Evolutionary conservation across 2,888 invertebrate species (phyloP).

Genomic region (Protodeltote pygarga): DNA sequence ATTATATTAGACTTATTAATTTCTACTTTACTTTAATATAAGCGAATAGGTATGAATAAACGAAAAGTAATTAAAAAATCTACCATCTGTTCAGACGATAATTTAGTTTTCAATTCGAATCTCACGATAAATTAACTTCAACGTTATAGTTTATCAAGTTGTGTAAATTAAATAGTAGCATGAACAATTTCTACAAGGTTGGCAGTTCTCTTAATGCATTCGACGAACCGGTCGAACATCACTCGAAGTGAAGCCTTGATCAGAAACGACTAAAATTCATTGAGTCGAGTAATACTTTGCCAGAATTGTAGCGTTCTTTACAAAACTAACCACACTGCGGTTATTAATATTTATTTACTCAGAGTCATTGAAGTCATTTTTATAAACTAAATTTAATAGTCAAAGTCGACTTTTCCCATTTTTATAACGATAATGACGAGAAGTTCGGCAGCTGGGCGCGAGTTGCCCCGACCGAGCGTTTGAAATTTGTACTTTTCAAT

Average conservation of each 20-base stretch:
- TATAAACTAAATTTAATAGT: slow-evolving; percentile 58
- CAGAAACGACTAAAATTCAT: slow-evolving; percentile 59
- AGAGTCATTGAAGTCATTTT: slow-evolving; percentile 48
- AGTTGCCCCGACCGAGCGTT: slow-evolving; percentile 56
- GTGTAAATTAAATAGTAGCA: slow-evolving; percentile 13
- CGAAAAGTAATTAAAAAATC: too few species aligned
- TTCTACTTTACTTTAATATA: neutral
- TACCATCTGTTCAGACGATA: too few species aligned
- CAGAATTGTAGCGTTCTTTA: slow-evolving; percentile 62
- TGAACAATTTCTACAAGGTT: slow-evolving; percentile 17
- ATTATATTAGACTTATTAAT: slow-evolving; percentile 6
- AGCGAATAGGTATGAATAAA: too few species aligned
- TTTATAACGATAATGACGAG: slow-evolving; percentile 68
- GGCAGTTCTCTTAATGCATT: slow-evolving; percentile 38
- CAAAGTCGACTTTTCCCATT: slow-evolving; percentile 63
- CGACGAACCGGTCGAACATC: slow-evolving; percentile 48
- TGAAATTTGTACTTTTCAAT: slow-evolving; percentile 73
- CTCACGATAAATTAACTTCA: slow-evolving; percentile 3
- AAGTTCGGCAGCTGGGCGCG: slow-evolving; percentile 59
- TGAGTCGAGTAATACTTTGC: slow-evolving; percentile 64
- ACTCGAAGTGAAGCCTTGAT: slow-evolving; percentile 48
- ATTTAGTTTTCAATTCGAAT: too few species aligned
- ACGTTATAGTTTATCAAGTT: neutral
- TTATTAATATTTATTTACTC: slow-evolving; percentile 65
- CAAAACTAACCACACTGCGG: slow-evolving; percentile 63